phyloP scores from a whole-genome alignment of 2,888 invertebrate genomes.

The Phyllotreta cruciferae region DNA sequence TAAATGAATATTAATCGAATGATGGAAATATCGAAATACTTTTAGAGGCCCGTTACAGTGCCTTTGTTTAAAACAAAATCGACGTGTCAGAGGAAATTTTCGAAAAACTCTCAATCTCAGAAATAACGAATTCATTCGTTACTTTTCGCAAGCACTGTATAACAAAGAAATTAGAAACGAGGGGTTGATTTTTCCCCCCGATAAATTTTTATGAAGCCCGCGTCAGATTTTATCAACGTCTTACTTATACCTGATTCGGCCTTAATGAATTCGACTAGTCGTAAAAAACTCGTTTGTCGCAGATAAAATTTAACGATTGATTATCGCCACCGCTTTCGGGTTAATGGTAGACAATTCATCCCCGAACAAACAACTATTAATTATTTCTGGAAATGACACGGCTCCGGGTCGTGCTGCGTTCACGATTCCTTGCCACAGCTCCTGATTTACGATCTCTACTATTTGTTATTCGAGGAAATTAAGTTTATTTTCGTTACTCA shows the following conservation, averaged over 20 bases:
- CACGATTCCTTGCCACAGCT: background rate
- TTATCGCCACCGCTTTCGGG: background rate
- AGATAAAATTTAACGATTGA: conserved; percentile 4
- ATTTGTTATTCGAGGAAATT: background rate
- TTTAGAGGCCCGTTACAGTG: no score
- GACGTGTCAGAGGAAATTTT: no score
- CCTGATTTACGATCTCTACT: background rate
- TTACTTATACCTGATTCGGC: background rate
- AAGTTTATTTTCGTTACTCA: background rate
- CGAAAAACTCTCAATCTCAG: no score
- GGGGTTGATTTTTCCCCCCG: no score
- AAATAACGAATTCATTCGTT: no score
- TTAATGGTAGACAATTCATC: conserved; percentile 1
- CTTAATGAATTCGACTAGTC: background rate
- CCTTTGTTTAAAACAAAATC: no score
- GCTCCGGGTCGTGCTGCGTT: background rate
- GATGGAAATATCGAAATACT: no score
- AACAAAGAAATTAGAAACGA: no score
- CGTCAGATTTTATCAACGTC: background rate
- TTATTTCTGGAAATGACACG: conserved; percentile 3
- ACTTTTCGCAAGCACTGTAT: no score
- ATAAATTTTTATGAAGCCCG: background rate
- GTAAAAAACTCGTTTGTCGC: conserved; percentile 1
- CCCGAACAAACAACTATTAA: conserved; percentile 9
- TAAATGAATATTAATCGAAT: no score